Base-by-base conservation (phyloP, 2,797 vertebrate genomes). In the Pachyuromys duprasi region DNA sequence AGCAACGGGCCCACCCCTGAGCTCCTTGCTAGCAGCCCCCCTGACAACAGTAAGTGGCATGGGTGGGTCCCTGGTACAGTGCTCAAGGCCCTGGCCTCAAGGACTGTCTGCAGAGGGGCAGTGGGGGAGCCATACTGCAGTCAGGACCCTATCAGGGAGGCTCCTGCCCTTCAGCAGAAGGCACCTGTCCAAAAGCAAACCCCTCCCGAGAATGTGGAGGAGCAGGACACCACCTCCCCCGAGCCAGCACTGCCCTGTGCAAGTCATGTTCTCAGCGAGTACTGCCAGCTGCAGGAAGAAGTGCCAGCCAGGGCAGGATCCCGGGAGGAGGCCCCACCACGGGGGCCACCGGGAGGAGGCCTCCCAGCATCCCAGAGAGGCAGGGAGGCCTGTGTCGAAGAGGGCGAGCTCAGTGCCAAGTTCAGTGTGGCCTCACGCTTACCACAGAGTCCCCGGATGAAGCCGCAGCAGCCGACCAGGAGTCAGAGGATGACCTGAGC, bases 401-500 rank as follows among this genome's bases (percentile, higher is more conserved):
- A 0, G 2, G 96, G 90, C 15, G 45, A 22, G 17, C 49, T 49
- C 49, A 49, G 45, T 7, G 4, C 45, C 45, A 4, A 45, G 49
- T 11, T 69, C 96, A 69, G 90, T 94, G 62, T 91, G 97, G 96
- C 98, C 98, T 96, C 95, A 94, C 92, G 98, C 98, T 97, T 98
- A 99, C 98, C 98, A 97, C 99, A 99, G 99, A 99, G 99, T 99
- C 98, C 98, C 98, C 99, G 0, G 99, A 99, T 92, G 99, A 99
- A 98, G 98, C 99, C 95, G 97, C 98, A 83, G 98, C 97, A 75
- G 98, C 98, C 76, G 99, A 99, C 98, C 99, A 99, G 97, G 99
- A 99, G 98, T 99, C 99, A 0, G 99, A 99, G 98, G 99, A 99
- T 17, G 99, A 99, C 98, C 98, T 99, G 98, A 98, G 99, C 80